Percentiles rank a stretch among this genome's conserved stretches.
phyloP scores from a whole-genome alignment of 1,140 invertebrate species.

The Drosophila kurseongensis region DNA sequence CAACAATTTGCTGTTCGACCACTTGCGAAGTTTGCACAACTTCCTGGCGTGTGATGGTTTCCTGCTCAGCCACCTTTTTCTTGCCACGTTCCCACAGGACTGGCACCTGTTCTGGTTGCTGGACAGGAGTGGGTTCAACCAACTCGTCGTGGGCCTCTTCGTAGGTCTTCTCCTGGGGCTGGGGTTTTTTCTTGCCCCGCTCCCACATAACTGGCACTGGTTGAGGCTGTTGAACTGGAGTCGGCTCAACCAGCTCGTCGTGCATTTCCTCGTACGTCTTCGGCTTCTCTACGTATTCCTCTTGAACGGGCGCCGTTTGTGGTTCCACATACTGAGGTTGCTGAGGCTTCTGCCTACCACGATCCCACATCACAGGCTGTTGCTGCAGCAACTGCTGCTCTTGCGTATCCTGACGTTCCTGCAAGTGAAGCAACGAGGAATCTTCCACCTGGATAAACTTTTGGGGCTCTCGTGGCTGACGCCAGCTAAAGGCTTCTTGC shows the following conservation, averaged over 20 bases:
- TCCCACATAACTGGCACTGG: constrained; percentile 63
- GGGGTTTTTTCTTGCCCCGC: constrained; percentile 76
- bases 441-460: constrained; percentile 77
- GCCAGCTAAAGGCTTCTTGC: constrained; percentile 72
- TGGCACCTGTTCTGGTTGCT: constrained; percentile 57
- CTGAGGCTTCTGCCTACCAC: constrained; percentile 77
- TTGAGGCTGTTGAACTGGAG: constrained; percentile 54
- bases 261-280: constrained; percentile 77
- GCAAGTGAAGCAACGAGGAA: constrained; percentile 67
- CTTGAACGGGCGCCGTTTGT: constrained; percentile 15
- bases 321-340: constrained; percentile 34
- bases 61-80: constrained; percentile 49
- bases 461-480: constrained; percentile 61
- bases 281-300: constrained; percentile 51
- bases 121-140: constrained; percentile 40
- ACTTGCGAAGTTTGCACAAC: constrained; percentile 44
- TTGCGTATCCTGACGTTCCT: constrained; percentile 76
- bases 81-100: constrained; percentile 80
- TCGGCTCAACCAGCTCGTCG: constrained; percentile 85
- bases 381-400: constrained; percentile 67
- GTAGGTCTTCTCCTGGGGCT: constrained; percentile 65
- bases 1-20: constrained; percentile 36
- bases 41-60: constrained; percentile 44
- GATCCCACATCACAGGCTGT: constrained; percentile 82
- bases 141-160: constrained; percentile 65